These are phyloP conservation scores for Chironomus tentans DNA, from an alignment of 2,888 invertebrate genomes.

Conservation along the genomic window DNA sequence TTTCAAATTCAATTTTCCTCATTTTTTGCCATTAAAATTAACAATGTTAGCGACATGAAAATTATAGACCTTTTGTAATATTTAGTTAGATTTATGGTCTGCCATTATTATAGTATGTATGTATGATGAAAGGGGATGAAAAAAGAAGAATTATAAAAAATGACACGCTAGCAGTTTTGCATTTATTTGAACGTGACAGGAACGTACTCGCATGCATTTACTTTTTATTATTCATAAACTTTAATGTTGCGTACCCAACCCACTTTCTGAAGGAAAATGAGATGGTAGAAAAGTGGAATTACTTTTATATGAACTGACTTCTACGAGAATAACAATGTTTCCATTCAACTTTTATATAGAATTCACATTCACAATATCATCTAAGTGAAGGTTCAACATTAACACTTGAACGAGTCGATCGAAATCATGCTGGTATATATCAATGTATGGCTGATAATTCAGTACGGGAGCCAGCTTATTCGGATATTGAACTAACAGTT, in stretches of 20 bases:
- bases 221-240: conserved; percentile 22
- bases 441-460: conserved; percentile 48
- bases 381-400: conserved; percentile 42
- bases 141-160: neutral
- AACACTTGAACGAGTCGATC: conserved; percentile 45
- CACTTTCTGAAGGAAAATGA: too few relatives aligned
- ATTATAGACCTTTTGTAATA: neutral
- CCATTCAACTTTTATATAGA: too few relatives aligned
- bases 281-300: too few relatives aligned
- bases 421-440: conserved; percentile 47
- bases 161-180: neutral
- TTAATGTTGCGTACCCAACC: neutral
- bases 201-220: conserved; percentile 4
- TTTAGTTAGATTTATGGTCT: neutral
- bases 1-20: neutral
- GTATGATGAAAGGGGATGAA: neutral
- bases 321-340: too few relatives aligned
- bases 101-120: too few relatives aligned
- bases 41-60: conserved; percentile 10
- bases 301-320: too few relatives aligned
- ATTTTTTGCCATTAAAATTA: neutral
- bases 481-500: conserved; percentile 46
- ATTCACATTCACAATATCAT: conserved; percentile 9
- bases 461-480: conserved; percentile 45
- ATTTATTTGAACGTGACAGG: conserved; percentile 10